Percentiles rank a stretch among this genome's conserved stretches.
Evolutionary conservation across 1,140 invertebrate species (phyloP).

Genomic region (Drosophila lacteicornis): DNA sequence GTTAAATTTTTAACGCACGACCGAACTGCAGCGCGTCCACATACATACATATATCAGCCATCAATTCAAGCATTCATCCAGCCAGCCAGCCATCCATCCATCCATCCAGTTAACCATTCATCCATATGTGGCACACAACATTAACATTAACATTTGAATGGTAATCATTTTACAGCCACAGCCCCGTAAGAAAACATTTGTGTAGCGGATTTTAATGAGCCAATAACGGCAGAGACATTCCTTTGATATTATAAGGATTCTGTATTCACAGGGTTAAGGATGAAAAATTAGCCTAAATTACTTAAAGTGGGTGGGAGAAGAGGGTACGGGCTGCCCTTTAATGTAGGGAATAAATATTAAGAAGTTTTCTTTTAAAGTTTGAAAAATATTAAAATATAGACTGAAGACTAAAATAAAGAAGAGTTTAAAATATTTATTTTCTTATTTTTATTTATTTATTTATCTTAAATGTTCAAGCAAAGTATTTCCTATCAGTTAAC

Average conservation of each 20-base stretch:
- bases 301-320: neutral
- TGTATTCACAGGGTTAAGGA: neutral
- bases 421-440: too few species aligned
- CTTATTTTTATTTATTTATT: too few species aligned
- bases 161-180: conserved; percentile 43
- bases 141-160: conserved; percentile 59
- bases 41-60: conserved; percentile 29
- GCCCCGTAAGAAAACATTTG: conserved; percentile 32
- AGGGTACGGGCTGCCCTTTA: too few species aligned
- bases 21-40: conserved; percentile 62
- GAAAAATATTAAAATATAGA: too few species aligned
- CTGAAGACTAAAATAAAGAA: too few species aligned
- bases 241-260: neutral
- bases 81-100: conserved; percentile 32
- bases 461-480: too few species aligned
- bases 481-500: too few species aligned
- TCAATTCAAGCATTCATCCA: conserved; percentile 37
- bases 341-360: too few species aligned
- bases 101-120: conserved; percentile 38
- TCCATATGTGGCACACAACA: conserved; percentile 46
- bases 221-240: neutral
- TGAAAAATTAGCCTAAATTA: neutral
- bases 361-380: too few species aligned
- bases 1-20: conserved; percentile 82
- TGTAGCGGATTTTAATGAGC: conserved; percentile 8